Percentiles rank a stretch among this genome's conserved stretches.
These are phyloP conservation scores for Trimorus sp. DNA, from an alignment of 2,888 invertebrate species.

Conservation along the genomic window DNA sequence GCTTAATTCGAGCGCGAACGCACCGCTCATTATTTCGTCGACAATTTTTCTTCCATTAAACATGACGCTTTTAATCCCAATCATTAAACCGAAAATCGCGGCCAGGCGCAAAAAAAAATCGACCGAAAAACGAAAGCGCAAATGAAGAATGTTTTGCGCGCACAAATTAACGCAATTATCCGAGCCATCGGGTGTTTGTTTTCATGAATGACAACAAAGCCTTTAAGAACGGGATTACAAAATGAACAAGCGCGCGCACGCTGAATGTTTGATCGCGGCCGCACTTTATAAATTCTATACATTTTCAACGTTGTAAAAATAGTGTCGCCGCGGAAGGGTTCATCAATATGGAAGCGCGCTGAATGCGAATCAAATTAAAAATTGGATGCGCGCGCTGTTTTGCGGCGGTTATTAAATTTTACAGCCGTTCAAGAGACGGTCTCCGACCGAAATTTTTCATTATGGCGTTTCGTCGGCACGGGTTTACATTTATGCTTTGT, in stretches of 20 bases:
- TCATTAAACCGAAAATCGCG: conserved; percentile 44
- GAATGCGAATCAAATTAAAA: conserved; percentile 44
- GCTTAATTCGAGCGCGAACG: conserved; percentile 46
- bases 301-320: conserved; percentile 56
- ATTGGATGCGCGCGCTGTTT: conserved; percentile 39
- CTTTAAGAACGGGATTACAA: conserved; percentile 45
- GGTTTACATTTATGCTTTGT: conserved; percentile 32
- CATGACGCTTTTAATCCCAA: conserved; percentile 39
- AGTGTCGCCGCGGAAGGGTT: conserved; percentile 44
- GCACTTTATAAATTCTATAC: conserved; percentile 58
- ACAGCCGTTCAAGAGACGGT: conserved; percentile 9
- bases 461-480: conserved; percentile 9
- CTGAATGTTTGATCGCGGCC: conserved; percentile 45
- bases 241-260: conserved; percentile 29
- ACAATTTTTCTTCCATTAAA: conserved; percentile 48
- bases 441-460: conserved; percentile 1
- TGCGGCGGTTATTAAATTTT: conserved; percentile 45
- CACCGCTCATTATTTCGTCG: conserved; percentile 40
- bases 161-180: conserved; percentile 17
- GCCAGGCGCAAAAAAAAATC: conserved; percentile 1
- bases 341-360: conserved; percentile 48
- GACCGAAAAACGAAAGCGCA: neutral
- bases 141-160: neutral
- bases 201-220: conserved; percentile 36
- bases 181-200: conserved; percentile 28